Base-by-base conservation (phyloP, 2,888 invertebrate genomes). In the Apamea monoglypha region DNA sequence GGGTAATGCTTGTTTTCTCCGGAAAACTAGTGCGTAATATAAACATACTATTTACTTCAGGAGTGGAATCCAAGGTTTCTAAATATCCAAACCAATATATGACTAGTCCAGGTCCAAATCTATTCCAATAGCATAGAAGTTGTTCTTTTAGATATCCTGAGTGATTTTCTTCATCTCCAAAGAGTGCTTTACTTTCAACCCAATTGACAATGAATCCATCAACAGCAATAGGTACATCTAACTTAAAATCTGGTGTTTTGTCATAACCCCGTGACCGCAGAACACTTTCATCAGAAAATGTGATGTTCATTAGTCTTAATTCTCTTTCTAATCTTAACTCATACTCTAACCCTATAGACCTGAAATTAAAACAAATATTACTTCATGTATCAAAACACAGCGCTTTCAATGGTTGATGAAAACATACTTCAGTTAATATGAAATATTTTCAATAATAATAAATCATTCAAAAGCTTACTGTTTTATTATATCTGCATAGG, bases 171-270 rank as follows among this genome's bases (percentile, higher is more conserved):
- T 97, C 97, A 95, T 99, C 98, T 6, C 98, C 99, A 97, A 99
- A 99, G n/a, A 98, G 97, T 0, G 99, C 99, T 96, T 99, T 99
- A 90, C 99, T 99, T 95, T 99, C 99, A 82, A 99, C 98, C 99
- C 99, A 99, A 94, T 99, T 98, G 0, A 99, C 97, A 47, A 99
- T 98, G 90, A 98, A 98, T 3, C 98, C 98, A 94, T 98, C 98
- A 44, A 99, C 97, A 53, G 98, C 98, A 84, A 99, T 98, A 0
- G 99, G 99, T 40, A 99, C 97, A 93, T 99, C 98, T 74, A 99
- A 96, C 95, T 99, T 99, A 69, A 99, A 97, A 94, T 99, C 99
- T 0, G 99, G 99, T 2, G 99, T 99, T 96, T 99, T 99, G 94
- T 99, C 99, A 94, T 98, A 99, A 0, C 99, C 99, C 92, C 98